These are phyloP conservation scores for Acanthococcus lagerstroemiae DNA, from an alignment of 2,888 invertebrate genomes.

Conservation along the genomic window DNA sequence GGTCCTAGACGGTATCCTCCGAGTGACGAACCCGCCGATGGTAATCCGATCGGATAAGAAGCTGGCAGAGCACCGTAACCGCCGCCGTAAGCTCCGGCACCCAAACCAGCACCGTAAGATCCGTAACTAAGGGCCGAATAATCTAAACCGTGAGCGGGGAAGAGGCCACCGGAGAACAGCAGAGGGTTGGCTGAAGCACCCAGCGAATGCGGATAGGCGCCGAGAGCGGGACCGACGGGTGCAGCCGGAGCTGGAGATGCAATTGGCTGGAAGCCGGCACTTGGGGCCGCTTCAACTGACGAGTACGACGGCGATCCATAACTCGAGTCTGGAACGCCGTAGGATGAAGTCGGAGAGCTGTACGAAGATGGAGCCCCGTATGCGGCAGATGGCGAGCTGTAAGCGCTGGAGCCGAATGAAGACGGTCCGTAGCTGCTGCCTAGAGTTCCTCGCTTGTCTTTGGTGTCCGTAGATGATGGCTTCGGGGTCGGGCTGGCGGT, in stretches of 20 bases:
- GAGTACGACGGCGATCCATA: too few species aligned
- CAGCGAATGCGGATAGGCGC: background rate
- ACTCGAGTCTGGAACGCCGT: background rate
- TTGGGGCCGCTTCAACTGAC: too few species aligned
- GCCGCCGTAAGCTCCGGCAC: background rate
- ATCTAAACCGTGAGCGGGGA: constrained; percentile 8
- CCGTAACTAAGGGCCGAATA: background rate
- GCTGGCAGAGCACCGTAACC: background rate
- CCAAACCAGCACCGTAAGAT: background rate
- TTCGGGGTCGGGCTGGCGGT: background rate
- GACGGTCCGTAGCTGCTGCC: background rate
- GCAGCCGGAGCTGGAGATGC: background rate
- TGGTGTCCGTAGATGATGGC: background rate
- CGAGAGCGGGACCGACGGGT: background rate
- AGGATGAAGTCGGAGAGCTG: background rate
- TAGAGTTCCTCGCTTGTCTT: background rate
- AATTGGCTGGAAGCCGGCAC: too few species aligned
- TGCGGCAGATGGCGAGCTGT: background rate
- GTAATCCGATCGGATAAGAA: background rate
- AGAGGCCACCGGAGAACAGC: background rate
- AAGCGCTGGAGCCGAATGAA: background rate
- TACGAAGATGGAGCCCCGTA: background rate
- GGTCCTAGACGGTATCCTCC: background rate
- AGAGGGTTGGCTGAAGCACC: background rate
- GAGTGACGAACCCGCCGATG: background rate